Base-by-base conservation (phyloP, 2,113 vertebrate species). In the Syrrhaptes paradoxus region DNA sequence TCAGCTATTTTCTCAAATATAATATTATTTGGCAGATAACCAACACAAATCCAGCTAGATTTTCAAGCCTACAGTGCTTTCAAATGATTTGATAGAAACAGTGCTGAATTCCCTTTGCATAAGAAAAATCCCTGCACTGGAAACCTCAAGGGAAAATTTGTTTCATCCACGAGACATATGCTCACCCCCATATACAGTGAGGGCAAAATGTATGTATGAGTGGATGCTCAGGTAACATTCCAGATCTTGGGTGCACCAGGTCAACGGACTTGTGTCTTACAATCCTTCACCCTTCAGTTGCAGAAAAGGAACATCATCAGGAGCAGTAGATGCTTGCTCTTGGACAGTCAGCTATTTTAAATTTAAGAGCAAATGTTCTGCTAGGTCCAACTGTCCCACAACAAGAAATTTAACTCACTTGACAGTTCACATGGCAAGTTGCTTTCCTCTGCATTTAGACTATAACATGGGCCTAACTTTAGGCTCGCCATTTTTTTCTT, bases 141-240 rank as follows among this genome's bases (percentile, higher is more conserved):
- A 91, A 90, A 66, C 4, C 25, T 81, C 24, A 11, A n/a, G 41
- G 20, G 55, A 96, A 83, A 92, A 41, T 11, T 31, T 1, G 1
- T 66, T 72, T 67, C 38, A 20, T 59, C 52, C 31, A 32, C 20
- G 57, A 84, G n/a, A 25, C 36, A 61, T 24, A 21, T 76, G 38
- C 32, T 84, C 45, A 84, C 7, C 5, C 32, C 34, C 5, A 34
- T 10, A 67, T 3, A 55, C 0, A 1, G 15, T 12, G 38, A 81
- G 26, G 13, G 72, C 2, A 2, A 66, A 86, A 81, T 0, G 3
- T 11, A 3, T 4, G 2, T 17, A 22, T 0, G 7, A 74, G n/a
- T 9, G 14, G 17, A 76, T 5, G 5, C 10, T 41, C 4, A 1
- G 6, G 8, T 25, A 59, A 21, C n/a, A 20, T n/a, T 87, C 48